phyloP scores from a whole-genome alignment of 2,797 vertebrate species.

The Holocentrus rufus region DNA sequence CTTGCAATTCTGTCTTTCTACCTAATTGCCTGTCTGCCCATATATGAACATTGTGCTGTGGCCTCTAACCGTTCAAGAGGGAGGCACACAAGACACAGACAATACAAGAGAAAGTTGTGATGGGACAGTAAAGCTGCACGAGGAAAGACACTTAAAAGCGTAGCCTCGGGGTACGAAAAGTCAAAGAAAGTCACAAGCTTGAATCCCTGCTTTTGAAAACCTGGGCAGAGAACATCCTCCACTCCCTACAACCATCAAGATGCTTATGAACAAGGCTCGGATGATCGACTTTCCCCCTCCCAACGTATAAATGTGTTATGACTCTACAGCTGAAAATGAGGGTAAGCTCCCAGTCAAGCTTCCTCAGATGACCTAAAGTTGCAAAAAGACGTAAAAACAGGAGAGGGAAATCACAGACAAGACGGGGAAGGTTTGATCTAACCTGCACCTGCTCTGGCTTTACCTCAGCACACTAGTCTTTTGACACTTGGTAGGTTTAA shows the following conservation, averaged over 20 bases:
- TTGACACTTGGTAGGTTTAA: slow-evolving; percentile 33
- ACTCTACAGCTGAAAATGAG: no score
- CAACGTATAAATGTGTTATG: no score
- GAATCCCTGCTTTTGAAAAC: no score
- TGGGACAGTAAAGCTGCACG: slow-evolving; percentile 2
- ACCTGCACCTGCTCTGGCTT: slow-evolving; percentile 9
- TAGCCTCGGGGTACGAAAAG: neutral
- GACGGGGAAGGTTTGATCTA: neutral
- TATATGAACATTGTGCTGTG: neutral
- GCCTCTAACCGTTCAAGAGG: neutral
- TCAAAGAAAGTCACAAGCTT: neutral
- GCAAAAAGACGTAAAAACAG: no score
- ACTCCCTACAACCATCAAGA: no score
- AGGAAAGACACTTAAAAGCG: neutral
- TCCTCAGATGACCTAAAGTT: neutral
- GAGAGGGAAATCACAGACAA: neutral
- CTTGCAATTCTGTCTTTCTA: slow-evolving; percentile 22
- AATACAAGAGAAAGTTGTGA: neutral
- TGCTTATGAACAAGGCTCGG: no score
- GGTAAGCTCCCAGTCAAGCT: neutral
- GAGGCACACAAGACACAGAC: neutral
- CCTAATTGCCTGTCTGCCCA: neutral
- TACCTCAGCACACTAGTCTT: slow-evolving; percentile 28
- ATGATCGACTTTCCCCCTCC: no score
- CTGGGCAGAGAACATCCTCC: no score